Base-by-base conservation (phyloP, 30 jellyfish, hydroid and myxozoan species). In the Nemopilema nomurai region DNA sequence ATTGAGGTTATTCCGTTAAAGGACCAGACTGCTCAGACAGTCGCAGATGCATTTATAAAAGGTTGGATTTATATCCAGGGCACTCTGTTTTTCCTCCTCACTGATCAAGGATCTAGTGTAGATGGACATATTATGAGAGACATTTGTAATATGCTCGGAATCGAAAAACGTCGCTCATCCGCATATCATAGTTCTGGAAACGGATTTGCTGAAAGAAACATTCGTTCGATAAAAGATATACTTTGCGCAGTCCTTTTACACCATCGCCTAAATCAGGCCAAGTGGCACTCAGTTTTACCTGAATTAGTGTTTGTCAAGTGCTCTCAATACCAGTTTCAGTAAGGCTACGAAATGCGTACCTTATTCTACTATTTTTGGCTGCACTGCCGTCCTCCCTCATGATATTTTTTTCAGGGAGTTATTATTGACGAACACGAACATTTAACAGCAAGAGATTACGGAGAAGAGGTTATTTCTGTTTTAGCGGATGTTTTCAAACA, bases 101-200 rank as follows among this genome's bases (percentile, higher is more conserved):
- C 88, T 71, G 93, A 62, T 62, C 87, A 84, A 49, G 94, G 94
- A n/a, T 85, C 94, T 19, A 85, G 74, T 63, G 83, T 85, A 28
- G 94, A 85, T 31, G 94, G 95, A 17, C 83, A 76, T 13, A 50
- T 28, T 50, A 77, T 86, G 63, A 66, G 50, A 7, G 90, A 86
- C 64, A 29, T 86, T 67, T 76, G 90, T 62, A 67, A 67, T 49
- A 64, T 19, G 67, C 53, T 86, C 22, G 87, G 75, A 63, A 76
- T 86, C 49, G 85, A 69, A 51, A 76, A 86, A 82, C 76, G 89
- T 16, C 78, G 89, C 16, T 86, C 95, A 26, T 86, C 95, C 32
- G 95, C 95, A 8, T 76, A 86, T 82, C 95, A 86, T 80, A 53
- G 79, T 65, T 90, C 68, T 49, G 90, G 85, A 27, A 87, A 78